Conservation (phyloP, 2,797 vertebrate genomes). For the Rhabdomys pumilio region DNA sequence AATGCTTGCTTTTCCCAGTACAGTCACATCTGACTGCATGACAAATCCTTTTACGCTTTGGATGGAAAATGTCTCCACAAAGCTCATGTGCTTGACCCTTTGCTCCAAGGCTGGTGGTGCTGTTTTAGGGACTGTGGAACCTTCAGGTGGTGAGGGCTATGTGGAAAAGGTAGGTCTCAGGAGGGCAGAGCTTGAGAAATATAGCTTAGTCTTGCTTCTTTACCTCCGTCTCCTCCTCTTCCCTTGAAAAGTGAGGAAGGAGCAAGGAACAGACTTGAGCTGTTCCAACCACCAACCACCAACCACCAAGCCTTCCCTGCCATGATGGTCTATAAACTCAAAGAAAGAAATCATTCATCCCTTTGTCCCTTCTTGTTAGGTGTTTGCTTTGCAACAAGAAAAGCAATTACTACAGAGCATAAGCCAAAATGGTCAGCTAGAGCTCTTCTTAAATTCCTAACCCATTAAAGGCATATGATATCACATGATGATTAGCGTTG, state of each 20-base stretch:
- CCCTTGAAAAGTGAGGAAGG: neutral
- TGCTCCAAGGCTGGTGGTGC: neutral
- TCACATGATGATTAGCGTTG: constrained; percentile 36
- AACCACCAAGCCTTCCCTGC: neutral
- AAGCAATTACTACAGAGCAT: neutral
- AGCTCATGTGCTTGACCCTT: neutral
- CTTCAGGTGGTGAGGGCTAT: neutral
- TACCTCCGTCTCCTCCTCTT: neutral
- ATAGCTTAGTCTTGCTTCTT: neutral
- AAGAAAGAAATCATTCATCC: neutral
- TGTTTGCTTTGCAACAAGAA: neutral
- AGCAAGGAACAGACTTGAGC: neutral
- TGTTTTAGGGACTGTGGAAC: neutral
- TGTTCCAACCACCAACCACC: neutral
- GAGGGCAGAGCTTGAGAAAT: neutral
- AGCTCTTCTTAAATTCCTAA: constrained; percentile 53
- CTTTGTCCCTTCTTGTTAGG: neutral
- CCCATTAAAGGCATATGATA: constrained; percentile 10
- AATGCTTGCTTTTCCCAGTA: neutral
- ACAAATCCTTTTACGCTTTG: neutral
- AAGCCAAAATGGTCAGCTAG: constrained; percentile 7
- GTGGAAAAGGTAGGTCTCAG: neutral
- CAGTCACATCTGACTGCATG: neutral
- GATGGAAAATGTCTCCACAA: neutral
- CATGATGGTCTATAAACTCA: too few species aligned